Evolutionary conservation across 2,113 vertebrate genomes (phyloP), one percentile per base, ranked within the genome.

Genomic region (Talpa occidentalis): DNA sequence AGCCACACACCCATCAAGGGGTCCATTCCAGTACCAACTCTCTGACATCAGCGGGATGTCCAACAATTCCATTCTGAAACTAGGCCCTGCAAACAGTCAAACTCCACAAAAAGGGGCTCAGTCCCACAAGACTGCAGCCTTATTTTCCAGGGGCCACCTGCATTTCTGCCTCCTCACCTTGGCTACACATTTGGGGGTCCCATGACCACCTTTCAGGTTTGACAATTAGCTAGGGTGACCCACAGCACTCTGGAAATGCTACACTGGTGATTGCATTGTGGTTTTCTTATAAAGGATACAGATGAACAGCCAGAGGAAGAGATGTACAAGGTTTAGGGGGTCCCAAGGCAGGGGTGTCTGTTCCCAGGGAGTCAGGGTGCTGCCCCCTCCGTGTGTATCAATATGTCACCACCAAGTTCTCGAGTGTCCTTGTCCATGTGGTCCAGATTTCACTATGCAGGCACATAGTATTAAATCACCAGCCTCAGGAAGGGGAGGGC

Each of bases 311-410:
- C 9, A 17, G 3, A 42, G 26, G 37, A 59, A 67, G 56, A 42
- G 26, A 69, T 9, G 8, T 10, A 0, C 12, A 47, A 5, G 21
- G 44, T 64, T 5, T 52, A 40, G 22, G 62, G 44, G 22, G n/a
- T n/a, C 6, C 44, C 12, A 11, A 26, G 3, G 14, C 2, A 30
- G 32, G 15, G 32, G 35, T 0, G 17, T 37, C 40, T 37, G 9
- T 74, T 15, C 19, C 19, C 4, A 1, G 42, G 21, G 6, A n/a
- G 19, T n/a, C 44, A 11, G 6, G 8, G 32, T 3, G 8, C 0
- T 1, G 26, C 10, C 4, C 17, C 4, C 35, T 26, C 0, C 4
- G 17, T 2, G 7, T 1, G 6, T 37, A 9, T 40, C 59, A 12
- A 0, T 5, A 47, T 5, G 21, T 35, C 35, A 35, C 59, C 59